A percentile compares a stretch with the other conserved stretches of the same genome.
Conservation (phyloP, 2,797 vertebrate species). For the Ctenopoma kingsleyae region DNA sequence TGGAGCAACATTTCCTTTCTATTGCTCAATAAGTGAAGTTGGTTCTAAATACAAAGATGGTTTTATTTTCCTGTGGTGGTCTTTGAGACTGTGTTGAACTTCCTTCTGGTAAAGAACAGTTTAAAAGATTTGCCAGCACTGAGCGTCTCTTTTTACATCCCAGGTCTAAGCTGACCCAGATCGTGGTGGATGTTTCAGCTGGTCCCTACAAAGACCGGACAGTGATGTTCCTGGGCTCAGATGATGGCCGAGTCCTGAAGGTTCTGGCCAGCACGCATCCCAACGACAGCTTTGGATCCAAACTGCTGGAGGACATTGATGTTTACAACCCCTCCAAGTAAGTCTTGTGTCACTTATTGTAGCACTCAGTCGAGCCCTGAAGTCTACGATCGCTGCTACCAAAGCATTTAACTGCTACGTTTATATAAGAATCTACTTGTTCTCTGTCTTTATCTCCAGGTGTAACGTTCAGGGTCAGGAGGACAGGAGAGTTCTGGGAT, state of each 20-base stretch:
- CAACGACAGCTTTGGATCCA: constrained; percentile 87
- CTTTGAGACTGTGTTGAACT: no score
- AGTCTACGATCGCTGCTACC: neutral
- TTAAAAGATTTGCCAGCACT: no score
- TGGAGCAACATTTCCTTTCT: no score
- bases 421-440: neutral
- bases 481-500: constrained; percentile 88
- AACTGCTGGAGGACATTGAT: constrained; percentile 94
- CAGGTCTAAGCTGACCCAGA: constrained; percentile 92
- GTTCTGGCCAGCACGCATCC: constrained; percentile 89
- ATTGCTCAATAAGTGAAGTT: no score
- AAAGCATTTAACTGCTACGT: fast-evolving
- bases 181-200: constrained; percentile 90
- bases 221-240: constrained; percentile 93
- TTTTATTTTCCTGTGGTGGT: no score
- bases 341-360: fast-evolving
- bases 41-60: no score
- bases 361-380: neutral
- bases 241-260: constrained; percentile 93
- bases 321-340: constrained; percentile 92
- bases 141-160: neutral
- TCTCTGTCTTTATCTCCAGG: constrained; percentile 70
- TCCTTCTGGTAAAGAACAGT: no score
- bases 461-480: constrained; percentile 89
- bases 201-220: constrained; percentile 92